Evolutionary conservation across 2,113 vertebrate species (phyloP), one percentile per base, ranked within the genome.

Genomic region (Myiagra hebetior): DNA sequence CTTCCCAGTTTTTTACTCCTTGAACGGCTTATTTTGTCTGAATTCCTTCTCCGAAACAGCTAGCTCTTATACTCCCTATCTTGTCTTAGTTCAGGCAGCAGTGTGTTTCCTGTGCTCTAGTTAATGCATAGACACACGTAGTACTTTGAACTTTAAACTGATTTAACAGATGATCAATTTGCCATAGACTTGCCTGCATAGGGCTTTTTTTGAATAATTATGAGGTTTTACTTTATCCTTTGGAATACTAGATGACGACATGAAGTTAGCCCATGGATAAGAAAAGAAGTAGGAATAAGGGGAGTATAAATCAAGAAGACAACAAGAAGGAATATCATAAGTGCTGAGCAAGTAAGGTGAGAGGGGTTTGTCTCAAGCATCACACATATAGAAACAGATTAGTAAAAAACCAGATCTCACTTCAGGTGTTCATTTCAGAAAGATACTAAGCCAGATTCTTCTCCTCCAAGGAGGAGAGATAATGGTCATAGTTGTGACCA

Each of bases 171-270:
- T 63, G 5, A 16, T 15, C 27, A 73, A 10, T 37, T 63, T 6
- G 2, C 5, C 19, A 57, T 35, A 65, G 18, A 52, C 11, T 30
- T 56, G 10, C 17, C 41, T 30, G 5, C 13, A 5, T 3, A 44
- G 10, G 8, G 2, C 1, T 4, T 47, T 60, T 62, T 56, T 23
- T 46, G 0, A 1, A 28, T 65, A 77, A 49, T 20, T 49, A 6
- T 62, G 33, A 91, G 5, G 35, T 42, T 73, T 39, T 60, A 28
- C 15, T 78, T 68, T 26, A 21, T 86, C 9, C 5, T 77, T 86
- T 62, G 31, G 10, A 53, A 49, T 37, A 16, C 14, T 18, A 46
- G 9, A 27, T 41, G 6, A 33, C 52, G 13, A 27, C 10, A 57
- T 49, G 49, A 53, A 5, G 5, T 62, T 91, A 60, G 6, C 5